These are phyloP conservation scores for Polypedilum pembai DNA, from an alignment of 1,140 invertebrate genomes.

Conservation along the genomic window DNA sequence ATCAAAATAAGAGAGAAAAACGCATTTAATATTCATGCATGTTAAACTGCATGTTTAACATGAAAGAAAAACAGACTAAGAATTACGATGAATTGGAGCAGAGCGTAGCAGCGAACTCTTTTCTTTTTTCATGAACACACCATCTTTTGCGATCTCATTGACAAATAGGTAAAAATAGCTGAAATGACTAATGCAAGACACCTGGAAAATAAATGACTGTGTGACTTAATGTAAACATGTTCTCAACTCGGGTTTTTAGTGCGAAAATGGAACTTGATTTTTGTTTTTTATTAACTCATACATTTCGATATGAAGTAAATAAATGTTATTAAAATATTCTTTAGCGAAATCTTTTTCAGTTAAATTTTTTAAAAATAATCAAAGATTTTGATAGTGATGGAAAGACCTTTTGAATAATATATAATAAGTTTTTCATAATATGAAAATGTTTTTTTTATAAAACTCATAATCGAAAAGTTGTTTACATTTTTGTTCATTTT, in stretches of 20 bases:
- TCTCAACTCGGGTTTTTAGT: neutral
- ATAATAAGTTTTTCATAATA: too few species aligned
- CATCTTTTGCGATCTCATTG: constrained; percentile 8
- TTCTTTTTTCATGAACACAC: neutral
- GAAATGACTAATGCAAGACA: neutral
- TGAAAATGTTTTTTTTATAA: too few species aligned
- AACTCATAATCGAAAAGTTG: too few species aligned
- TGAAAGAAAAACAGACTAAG: neutral
- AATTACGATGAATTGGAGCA: constrained; percentile 17
- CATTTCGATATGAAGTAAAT: too few species aligned
- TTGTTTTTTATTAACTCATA: too few species aligned
- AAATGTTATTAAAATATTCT: too few species aligned
- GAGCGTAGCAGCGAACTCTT: neutral
- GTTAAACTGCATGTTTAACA: constrained; percentile 17
- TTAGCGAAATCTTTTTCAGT: too few species aligned
- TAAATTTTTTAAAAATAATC: too few species aligned
- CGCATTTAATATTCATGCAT: constrained; percentile 18
- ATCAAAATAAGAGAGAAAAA: neutral
- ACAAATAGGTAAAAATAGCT: neutral
- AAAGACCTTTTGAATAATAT: too few species aligned
- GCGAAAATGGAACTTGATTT: too few species aligned
- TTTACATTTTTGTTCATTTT: too few species aligned
- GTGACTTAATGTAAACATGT: neutral
- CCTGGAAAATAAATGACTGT: neutral
- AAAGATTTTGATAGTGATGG: too few species aligned